Percentiles rank a stretch among this genome's conserved stretches.
Evolutionary conservation across 2,113 vertebrate species (phyloP).

Genomic region (Tachycineta bicolor): DNA sequence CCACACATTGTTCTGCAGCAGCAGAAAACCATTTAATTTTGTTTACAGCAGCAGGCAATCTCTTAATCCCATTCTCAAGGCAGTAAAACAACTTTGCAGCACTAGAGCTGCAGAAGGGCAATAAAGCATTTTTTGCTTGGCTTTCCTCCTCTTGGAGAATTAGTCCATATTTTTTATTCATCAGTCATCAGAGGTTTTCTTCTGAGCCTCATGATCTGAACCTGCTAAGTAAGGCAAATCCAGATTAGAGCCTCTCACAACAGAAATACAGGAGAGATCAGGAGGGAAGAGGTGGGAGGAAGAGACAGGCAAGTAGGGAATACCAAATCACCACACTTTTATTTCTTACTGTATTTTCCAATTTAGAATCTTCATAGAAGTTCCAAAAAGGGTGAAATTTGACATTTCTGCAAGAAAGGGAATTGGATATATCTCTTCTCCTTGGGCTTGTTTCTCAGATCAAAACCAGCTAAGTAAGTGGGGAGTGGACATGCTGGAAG

Average conservation of each 20-base stretch:
- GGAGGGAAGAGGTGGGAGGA: neutral
- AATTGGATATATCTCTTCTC: neutral
- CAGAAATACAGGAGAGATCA: neutral
- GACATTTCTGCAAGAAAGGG: neutral
- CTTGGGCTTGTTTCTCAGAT: neutral
- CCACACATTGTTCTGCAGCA: neutral
- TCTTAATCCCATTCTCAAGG: neutral
- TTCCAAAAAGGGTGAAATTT: neutral
- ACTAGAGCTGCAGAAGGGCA: neutral
- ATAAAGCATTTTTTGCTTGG: neutral
- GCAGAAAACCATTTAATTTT: neutral
- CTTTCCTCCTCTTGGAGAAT: neutral
- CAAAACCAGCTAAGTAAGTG: neutral
- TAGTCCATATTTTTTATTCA: neutral
- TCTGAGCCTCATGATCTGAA: slow-evolving; percentile 36
- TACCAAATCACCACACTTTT: fast-evolving
- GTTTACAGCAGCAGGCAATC: neutral
- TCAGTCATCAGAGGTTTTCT: neutral
- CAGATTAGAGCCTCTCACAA: neutral
- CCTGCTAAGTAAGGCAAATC: slow-evolving; percentile 38
- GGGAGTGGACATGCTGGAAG: neutral
- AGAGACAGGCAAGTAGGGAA: neutral
- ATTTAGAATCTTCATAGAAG: neutral
- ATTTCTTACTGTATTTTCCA: neutral
- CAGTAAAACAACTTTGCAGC: neutral